A percentile compares a stretch with the other conserved stretches of the same genome.
These are phyloP conservation scores for Pygocentrus nattereri DNA, from an alignment of 2,797 vertebrate genomes.

Conservation along the genomic window DNA sequence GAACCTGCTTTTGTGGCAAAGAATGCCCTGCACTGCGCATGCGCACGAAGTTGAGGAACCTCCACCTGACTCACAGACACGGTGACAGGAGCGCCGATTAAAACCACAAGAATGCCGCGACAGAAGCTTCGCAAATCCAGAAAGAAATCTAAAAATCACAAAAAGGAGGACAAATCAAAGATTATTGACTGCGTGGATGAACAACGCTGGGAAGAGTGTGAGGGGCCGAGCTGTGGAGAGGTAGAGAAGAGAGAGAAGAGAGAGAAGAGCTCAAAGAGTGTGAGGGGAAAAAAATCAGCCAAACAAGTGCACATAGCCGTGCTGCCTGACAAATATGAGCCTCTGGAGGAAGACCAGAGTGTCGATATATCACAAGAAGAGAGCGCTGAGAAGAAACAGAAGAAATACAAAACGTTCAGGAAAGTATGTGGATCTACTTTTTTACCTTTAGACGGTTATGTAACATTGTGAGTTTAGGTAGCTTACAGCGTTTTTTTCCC, in stretches of 20 bases:
- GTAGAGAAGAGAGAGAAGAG: no score
- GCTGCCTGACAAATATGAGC: constrained; percentile 55
- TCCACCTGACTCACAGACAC: constrained; percentile 2
- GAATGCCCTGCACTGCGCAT: constrained; percentile 16
- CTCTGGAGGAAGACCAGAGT: constrained; percentile 43
- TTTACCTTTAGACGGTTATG: neutral
- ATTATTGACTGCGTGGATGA: constrained; percentile 9
- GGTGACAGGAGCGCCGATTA: neutral
- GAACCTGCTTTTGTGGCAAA: no score
- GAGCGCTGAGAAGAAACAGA: constrained; percentile 13
- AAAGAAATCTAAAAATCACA: constrained; percentile 20
- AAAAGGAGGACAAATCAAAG: constrained; percentile 34
- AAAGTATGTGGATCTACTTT: constrained; percentile 50
- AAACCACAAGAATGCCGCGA: constrained; percentile 25
- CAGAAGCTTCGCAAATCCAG: constrained; percentile 31
- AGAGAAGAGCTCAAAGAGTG: neutral
- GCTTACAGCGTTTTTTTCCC: no score
- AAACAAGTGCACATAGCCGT: constrained; percentile 48
- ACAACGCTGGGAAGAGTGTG: neutral
- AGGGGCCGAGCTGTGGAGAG: neutral
- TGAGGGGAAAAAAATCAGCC: neutral
- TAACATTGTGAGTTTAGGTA: neutral
- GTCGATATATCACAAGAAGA: neutral
- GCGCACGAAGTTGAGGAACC: neutral
- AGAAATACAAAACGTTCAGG: constrained; percentile 51